Conservation (phyloP, 2,888 invertebrate genomes). For the Lasioglossum malachurum region DNA sequence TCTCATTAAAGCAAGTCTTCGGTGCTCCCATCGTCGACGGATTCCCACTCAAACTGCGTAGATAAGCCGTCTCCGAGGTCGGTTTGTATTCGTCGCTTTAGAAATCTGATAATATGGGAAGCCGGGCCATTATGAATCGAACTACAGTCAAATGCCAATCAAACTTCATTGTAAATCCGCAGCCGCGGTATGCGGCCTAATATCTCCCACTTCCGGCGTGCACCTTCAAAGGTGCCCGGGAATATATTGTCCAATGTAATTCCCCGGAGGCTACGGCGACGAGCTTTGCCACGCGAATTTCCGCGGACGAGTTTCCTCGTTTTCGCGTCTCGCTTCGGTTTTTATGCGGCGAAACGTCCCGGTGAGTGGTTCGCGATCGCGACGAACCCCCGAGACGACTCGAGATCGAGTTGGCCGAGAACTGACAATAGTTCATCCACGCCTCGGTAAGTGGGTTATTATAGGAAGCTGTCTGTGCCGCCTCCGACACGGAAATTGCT, state of each 20-base stretch:
- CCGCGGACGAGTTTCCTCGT: not conserved
- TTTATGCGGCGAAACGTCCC: not conserved
- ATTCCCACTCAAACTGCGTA: constrained; percentile 11
- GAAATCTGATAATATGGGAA: constrained; percentile 34
- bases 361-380: constrained; percentile 18
- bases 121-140: constrained; percentile 40
- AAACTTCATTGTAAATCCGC: constrained; percentile 59
- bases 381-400: constrained; percentile 24
- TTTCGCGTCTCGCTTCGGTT: constrained; percentile 16
- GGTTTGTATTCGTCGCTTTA: constrained; percentile 18
- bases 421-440: constrained; percentile 75
- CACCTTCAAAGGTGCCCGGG: constrained; percentile 34
- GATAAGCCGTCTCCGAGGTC: constrained; percentile 8
- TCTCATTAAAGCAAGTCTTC: constrained; percentile 15
- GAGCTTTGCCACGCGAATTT: constrained; percentile 7
- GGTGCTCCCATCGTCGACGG: not conserved
- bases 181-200: constrained; percentile 46
- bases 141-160: constrained; percentile 55
- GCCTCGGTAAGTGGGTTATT: constrained; percentile 79
- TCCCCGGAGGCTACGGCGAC: constrained; percentile 15
- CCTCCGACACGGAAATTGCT: constrained; percentile 81
- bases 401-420: constrained; percentile 47
- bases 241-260: constrained; percentile 51
- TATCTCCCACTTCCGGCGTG: constrained; percentile 54
- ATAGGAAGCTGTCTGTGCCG: constrained; percentile 79